phyloP scores from a whole-genome alignment of 2,797 vertebrate species.

The Columba guinea region DNA sequence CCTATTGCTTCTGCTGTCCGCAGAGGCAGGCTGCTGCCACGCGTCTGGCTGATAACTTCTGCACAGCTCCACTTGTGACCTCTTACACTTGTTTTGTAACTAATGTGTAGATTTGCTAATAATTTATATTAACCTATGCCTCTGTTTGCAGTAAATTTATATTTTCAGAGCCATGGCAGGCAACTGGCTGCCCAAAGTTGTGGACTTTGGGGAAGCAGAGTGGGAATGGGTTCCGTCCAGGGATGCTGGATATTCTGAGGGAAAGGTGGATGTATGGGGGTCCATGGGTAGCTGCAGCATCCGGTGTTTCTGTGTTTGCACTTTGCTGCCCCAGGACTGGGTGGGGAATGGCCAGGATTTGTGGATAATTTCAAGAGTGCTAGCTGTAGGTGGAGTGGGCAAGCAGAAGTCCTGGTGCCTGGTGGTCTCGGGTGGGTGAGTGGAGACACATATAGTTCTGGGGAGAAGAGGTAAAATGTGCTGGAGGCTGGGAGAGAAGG shows the following conservation, averaged over 20 bases:
- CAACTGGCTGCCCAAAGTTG: background rate
- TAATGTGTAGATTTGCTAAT: background rate
- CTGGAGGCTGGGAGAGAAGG: background rate
- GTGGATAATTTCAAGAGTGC: background rate
- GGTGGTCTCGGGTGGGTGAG: background rate
- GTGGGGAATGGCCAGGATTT: background rate
- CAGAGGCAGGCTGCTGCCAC: background rate
- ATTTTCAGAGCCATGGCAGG: background rate
- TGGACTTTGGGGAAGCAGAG: background rate
- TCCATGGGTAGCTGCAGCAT: background rate
- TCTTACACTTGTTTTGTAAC: background rate
- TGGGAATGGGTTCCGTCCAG: background rate
- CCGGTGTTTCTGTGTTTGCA: background rate
- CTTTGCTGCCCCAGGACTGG: background rate
- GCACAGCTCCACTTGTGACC: background rate
- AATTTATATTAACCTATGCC: background rate
- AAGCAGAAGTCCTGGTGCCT: background rate
- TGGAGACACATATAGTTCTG: background rate
- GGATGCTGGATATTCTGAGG: background rate
- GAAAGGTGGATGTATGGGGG: background rate
- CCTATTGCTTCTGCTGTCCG: background rate
- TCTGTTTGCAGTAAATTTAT: background rate
- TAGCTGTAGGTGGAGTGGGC: background rate
- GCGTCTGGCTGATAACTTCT: background rate
- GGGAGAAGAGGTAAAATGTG: background rate